Conservation (phyloP, 2,797 vertebrate genomes). For the Dicrostonyx torquatus region DNA sequence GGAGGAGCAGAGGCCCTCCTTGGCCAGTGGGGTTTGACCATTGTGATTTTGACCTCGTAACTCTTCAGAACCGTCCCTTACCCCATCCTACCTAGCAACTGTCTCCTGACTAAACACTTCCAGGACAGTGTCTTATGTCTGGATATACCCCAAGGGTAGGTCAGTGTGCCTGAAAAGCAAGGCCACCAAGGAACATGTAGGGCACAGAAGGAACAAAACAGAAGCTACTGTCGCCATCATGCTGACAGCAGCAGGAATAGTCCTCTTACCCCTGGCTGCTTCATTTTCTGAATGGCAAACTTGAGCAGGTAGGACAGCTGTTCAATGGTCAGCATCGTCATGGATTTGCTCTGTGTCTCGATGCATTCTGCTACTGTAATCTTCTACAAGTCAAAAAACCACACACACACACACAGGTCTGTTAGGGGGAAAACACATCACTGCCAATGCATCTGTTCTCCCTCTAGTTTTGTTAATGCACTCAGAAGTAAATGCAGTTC, state of each 20-base stretch:
- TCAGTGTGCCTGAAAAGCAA: constrained; percentile 13
- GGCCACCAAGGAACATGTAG: background rate
- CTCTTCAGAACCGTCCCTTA: background rate
- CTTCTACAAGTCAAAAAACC: constrained; percentile 91
- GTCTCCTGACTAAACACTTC: background rate
- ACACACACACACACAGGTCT: constrained; percentile 64
- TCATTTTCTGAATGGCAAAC: constrained; percentile 99
- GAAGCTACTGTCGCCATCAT: background rate
- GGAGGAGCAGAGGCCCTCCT: background rate
- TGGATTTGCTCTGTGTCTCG: constrained; percentile 99
- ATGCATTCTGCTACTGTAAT: constrained; percentile 99
- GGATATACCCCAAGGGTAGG: background rate
- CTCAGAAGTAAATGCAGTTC: background rate
- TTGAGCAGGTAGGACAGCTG: constrained; percentile 99
- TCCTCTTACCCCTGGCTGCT: constrained; percentile 97
- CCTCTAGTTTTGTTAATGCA: background rate
- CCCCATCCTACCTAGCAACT: background rate
- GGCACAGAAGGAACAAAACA: constrained; percentile 11
- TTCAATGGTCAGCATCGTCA: constrained; percentile 98
- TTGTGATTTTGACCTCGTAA: background rate
- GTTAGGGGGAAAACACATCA: constrained; percentile 67
- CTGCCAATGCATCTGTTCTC: background rate
- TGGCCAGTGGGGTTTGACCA: background rate
- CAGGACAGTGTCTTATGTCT: background rate
- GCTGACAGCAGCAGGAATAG: background rate